A percentile compares a stretch with the other conserved stretches of the same genome.
Conservation (phyloP, 2,888 invertebrate species). For the Branchinecta sandiegonensis region DNA sequence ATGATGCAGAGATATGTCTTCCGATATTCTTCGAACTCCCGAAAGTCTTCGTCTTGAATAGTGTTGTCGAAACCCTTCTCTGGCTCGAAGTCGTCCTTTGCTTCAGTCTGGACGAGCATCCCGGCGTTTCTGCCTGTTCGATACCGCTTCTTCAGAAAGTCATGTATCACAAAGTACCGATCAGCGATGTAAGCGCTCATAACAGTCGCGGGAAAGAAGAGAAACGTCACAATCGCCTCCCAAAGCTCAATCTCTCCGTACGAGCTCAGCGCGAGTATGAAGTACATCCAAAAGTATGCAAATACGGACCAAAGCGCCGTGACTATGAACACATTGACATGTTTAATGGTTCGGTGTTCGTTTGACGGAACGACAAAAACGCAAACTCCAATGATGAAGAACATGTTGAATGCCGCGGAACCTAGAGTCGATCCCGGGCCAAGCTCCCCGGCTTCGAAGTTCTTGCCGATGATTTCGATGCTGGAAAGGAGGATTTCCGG, state of each 20-base stretch:
- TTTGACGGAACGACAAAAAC: slow-evolving; percentile 75
- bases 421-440: slow-evolving; percentile 98
- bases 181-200: slow-evolving; percentile 93
- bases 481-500: slow-evolving; percentile 95
- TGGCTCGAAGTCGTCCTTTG: slow-evolving; percentile 38
- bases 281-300: slow-evolving; percentile 95
- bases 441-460: slow-evolving; percentile 87
- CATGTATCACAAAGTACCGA: slow-evolving; percentile 64
- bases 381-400: slow-evolving; percentile 93
- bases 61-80: slow-evolving; percentile 38
- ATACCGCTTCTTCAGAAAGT: slow-evolving; percentile 74
- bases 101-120: slow-evolving; percentile 72
- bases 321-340: slow-evolving; percentile 89
- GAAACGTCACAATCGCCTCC: slow-evolving; percentile 89
- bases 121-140: slow-evolving; percentile 69
- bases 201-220: slow-evolving; percentile 93
- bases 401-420: slow-evolving; percentile 94
- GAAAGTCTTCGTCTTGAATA: slow-evolving; percentile 33
- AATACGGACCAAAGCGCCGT: slow-evolving; percentile 96
- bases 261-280: slow-evolving; percentile 76
- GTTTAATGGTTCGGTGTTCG: slow-evolving; percentile 61
- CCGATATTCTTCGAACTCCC: slow-evolving; percentile 77
- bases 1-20: slow-evolving; percentile 83
- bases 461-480: slow-evolving; percentile 91
- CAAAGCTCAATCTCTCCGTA: slow-evolving; percentile 85